Base-by-base conservation (phyloP, 2,888 invertebrate species). In the Sarcophaga carnaria region DNA sequence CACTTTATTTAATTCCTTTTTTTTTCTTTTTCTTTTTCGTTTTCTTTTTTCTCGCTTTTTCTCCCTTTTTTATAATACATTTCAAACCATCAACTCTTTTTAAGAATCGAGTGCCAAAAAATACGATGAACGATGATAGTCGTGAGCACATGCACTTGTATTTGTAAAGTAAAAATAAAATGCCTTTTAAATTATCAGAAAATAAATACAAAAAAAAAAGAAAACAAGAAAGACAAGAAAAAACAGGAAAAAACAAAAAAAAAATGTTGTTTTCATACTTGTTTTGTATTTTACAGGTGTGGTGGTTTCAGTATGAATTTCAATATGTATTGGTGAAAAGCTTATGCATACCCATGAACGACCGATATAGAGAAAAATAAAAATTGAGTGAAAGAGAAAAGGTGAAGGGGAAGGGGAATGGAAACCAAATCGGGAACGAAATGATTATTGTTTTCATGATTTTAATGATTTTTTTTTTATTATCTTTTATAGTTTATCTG, bases 391-490 rank as follows among this genome's bases (percentile, higher is more conserved):
- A 10, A 2, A 37, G 37, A 37, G 37, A 37, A 2, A 37, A 2
- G 8, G 8, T 37, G 37, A 37, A 8, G 27, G 27, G 1, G 25
- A 12, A 10, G 49, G 11, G 14, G 49, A 14, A 49, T 49, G 54
- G 17, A 54, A 54, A 54, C 1, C 14, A 17, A 12, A 54, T 17
- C 54, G 17, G 54, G 54, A 17, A 54, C 54, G 45, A 66, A 82
- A 85, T 75, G 75, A 81, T 60, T 70, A 70, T 82, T 82, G 60
- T 79, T 81, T 77, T 77, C 79, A 79, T 75, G 69, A 80, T 83
- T 83, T 80, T 77, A 80, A 80, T 83, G 69, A 86, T 80, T 86
- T 86, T 80, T 86, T 86, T 86, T 83, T 86, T 77, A 86, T 86
- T 83, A 83, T 83, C 80, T 74, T 80, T 83, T 83, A 80, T 69